These are phyloP conservation scores for Euglossa dilemma DNA, from an alignment of 1,140 invertebrate genomes.

Conservation along the genomic window DNA sequence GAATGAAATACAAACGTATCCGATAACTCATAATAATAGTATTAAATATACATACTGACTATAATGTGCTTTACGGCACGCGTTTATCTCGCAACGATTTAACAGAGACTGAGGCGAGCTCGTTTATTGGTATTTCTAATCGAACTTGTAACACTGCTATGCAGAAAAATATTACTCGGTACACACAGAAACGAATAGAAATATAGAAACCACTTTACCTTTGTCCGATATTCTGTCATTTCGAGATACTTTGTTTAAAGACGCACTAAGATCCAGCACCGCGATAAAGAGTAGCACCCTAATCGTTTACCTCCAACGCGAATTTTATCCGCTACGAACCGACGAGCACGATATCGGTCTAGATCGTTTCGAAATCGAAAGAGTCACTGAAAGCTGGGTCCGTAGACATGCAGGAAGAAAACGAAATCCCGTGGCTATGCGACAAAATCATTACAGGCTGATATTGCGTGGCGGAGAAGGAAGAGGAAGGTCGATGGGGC, in stretches of 20 bases:
- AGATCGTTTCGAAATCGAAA: slow-evolving; percentile 38
- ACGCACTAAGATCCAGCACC: neutral
- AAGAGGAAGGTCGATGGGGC: slow-evolving; percentile 38
- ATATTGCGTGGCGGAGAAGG: slow-evolving; percentile 51
- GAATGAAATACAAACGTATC: too few species aligned
- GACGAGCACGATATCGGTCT: neutral
- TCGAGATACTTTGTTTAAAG: neutral
- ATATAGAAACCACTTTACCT: too few species aligned
- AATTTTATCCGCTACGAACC: neutral
- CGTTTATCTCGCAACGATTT: too few species aligned
- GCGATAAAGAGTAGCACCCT: neutral
- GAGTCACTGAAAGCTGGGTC: slow-evolving; percentile 44
- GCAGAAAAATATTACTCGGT: too few species aligned
- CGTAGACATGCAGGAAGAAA: slow-evolving; percentile 33
- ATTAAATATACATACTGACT: too few species aligned
- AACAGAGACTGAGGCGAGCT: too few species aligned
- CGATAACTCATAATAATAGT: too few species aligned
- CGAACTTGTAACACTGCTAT: too few species aligned
- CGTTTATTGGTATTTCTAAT: too few species aligned
- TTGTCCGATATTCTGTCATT: too few species aligned
- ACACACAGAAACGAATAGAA: too few species aligned
- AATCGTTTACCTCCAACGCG: neutral
- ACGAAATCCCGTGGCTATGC: slow-evolving; percentile 62
- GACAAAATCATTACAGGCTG: slow-evolving; percentile 67
- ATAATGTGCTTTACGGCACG: too few species aligned